Base-by-base conservation (phyloP, 1,140 invertebrate genomes). In the Melanaphis sacchari region DNA sequence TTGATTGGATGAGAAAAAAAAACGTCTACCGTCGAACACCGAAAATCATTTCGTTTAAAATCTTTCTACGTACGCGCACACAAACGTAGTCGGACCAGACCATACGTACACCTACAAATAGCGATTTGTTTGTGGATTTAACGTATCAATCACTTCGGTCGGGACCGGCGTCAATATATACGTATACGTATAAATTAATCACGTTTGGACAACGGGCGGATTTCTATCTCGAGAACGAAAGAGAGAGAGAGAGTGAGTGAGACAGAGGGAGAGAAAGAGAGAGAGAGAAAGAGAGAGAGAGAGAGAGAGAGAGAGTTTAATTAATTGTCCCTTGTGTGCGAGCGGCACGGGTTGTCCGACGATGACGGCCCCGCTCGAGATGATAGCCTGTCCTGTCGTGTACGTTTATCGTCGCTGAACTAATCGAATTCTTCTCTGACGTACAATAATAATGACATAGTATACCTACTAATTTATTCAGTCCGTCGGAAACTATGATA, bases 271-370 rank as follows among this genome's bases (percentile, higher is more conserved):
- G 21, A 24, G 8, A 7, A 15, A n/a, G 8, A 54, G 46, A 22
- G n/a, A 89, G 8, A n/a, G 46, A 49, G 46, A 49, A 49, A 0
- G 15, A 46, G 18, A 49, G 46, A 46, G 46, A 36, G 7, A 89
- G 46, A 21, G 21, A 24, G 8, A 7, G 26, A n/a, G 8, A 54
- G 46, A 22, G n/a, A 89, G 8, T 11, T 89, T 89, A 89, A 89
- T 89, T 89, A 89, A 89, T 89, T 89, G 54, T 89, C 38, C 49
- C 88, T 54, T 52, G 36, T 40, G 88, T 11, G 4, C 36, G 31
- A 76, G 31, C 7, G 8, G 2, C 46, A n/a, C 46, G 36, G 31
- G 41, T 46, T 8, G 43, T 89, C 82, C 43, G 43, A 88, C n/a
- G 41, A 87, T 26, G 59, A 66, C 31, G 31, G 59, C 26, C 31